These are phyloP conservation scores for Oxyruncus cristatus DNA, from an alignment of 2,113 vertebrate genomes.

Conservation along the genomic window DNA sequence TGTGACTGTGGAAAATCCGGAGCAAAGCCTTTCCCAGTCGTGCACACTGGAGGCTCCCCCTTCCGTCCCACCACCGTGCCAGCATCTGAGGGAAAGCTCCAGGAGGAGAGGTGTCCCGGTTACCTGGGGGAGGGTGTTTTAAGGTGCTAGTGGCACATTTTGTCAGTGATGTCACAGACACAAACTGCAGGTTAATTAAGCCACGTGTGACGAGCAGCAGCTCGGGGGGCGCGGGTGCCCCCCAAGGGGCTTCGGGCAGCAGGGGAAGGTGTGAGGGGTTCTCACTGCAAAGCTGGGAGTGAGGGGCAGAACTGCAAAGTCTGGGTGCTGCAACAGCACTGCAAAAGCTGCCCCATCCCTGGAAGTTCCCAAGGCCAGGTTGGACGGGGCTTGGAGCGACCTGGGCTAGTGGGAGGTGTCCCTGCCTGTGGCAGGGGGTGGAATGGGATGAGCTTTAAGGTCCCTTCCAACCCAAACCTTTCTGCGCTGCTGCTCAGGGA, in stretches of 20 bases:
- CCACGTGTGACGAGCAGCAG: background rate
- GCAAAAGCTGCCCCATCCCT: background rate
- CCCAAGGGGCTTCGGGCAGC: background rate
- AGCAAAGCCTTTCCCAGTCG: background rate
- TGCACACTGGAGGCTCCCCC: background rate
- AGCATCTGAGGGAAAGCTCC: background rate
- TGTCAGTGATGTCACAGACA: fast-evolving
- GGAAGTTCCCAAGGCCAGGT: background rate
- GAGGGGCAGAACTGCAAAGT: background rate
- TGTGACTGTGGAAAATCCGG: background rate
- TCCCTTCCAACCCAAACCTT: background rate
- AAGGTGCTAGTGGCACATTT: background rate
- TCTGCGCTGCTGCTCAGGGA: background rate
- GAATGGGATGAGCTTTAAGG: background rate
- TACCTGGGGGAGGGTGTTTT: background rate
- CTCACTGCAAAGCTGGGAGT: background rate
- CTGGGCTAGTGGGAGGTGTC: background rate
- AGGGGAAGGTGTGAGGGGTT: background rate
- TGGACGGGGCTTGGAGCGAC: background rate
- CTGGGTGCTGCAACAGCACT: background rate
- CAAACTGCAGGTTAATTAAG: background rate
- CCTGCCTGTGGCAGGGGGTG: background rate
- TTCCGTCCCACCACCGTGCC: background rate
- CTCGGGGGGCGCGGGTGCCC: background rate
- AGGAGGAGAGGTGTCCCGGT: background rate